Conservation (phyloP, 2,113 vertebrate species). For the Carlito syrichta region DNA sequence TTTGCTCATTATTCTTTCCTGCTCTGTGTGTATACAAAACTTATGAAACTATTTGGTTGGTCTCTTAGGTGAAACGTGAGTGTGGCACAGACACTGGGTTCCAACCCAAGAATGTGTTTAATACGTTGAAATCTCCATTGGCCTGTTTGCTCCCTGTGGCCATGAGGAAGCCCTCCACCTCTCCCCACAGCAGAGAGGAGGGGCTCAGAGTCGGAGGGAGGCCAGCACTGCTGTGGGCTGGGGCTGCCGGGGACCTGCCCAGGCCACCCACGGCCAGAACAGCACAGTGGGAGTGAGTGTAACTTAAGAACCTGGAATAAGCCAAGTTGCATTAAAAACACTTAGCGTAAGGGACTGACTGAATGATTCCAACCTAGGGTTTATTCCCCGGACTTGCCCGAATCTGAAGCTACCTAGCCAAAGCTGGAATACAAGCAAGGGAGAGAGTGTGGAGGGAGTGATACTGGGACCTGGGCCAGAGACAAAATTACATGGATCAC, state of each 20-base stretch:
- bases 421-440: not conserved
- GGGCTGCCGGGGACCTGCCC: not conserved
- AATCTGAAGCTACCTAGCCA: not conserved
- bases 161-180: not conserved
- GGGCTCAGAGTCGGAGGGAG: not conserved
- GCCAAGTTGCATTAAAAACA: slow-evolving; percentile 57
- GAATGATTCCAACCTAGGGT: not conserved
- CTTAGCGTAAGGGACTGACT: slow-evolving; percentile 35
- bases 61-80: slow-evolving; percentile 22
- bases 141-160: not conserved
- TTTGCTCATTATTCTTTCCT: not conserved
- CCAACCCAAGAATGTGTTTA: not conserved
- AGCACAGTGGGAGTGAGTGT: slow-evolving; percentile 48
- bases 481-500: not conserved
- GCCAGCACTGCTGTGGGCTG: not conserved
- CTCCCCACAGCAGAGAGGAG: not conserved
- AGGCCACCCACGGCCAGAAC: slow-evolving; percentile 69
- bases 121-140: not conserved
- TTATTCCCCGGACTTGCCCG: not conserved
- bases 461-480: not conserved
- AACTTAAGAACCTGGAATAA: slow-evolving; percentile 64
- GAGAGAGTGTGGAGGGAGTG: not conserved
- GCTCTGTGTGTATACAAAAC: fast-evolving
- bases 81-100: not conserved
- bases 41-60: not conserved